phyloP scores from a whole-genome alignment of 2,888 invertebrate genomes.

The Cybosia mesomella region DNA sequence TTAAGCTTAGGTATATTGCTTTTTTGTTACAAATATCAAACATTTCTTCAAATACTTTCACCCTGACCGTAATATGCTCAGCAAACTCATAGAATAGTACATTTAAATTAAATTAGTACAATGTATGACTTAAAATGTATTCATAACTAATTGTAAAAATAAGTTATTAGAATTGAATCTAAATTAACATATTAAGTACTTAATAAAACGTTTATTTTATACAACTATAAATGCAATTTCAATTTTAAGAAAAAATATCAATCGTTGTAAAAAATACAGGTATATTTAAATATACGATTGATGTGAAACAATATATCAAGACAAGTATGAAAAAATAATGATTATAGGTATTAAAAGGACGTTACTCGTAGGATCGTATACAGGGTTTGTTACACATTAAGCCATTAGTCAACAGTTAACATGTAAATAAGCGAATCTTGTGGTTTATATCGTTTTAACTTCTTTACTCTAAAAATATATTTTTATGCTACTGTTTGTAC shows the following conservation, averaged over 20 bases:
- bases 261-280: slow-evolving; percentile 13
- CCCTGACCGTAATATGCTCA: slow-evolving; percentile 36
- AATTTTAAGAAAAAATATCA: slow-evolving; percentile 14
- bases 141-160: slow-evolving; percentile 6
- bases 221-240: slow-evolving; percentile 8
- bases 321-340: slow-evolving; percentile 21
- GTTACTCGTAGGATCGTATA: slow-evolving; percentile 58
- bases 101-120: slow-evolving; percentile 4
- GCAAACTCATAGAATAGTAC: slow-evolving; percentile 20
- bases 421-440: slow-evolving; percentile 42
- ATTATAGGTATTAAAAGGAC: slow-evolving; percentile 21
- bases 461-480: slow-evolving; percentile 46
- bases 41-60: slow-evolving; percentile 21
- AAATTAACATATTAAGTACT: slow-evolving; percentile 21
- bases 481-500: slow-evolving; percentile 52
- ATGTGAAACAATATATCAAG: slow-evolving; percentile 18
- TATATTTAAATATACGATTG: slow-evolving; percentile 1
- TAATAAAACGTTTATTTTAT: slow-evolving; percentile 25
- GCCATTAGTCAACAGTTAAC: slow-evolving; percentile 44
- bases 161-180: slow-evolving; percentile 1
- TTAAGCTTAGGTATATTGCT: no score
- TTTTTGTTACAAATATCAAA: background rate
- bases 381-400: slow-evolving; percentile 59
- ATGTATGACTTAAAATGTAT: slow-evolving; percentile 10
- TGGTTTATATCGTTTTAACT: slow-evolving; percentile 38